A percentile compares a stretch with the other conserved stretches of the same genome.
These are phyloP conservation scores for Lycodopsis pacificus DNA, from an alignment of 2,797 vertebrate species.

Conservation along the genomic window DNA sequence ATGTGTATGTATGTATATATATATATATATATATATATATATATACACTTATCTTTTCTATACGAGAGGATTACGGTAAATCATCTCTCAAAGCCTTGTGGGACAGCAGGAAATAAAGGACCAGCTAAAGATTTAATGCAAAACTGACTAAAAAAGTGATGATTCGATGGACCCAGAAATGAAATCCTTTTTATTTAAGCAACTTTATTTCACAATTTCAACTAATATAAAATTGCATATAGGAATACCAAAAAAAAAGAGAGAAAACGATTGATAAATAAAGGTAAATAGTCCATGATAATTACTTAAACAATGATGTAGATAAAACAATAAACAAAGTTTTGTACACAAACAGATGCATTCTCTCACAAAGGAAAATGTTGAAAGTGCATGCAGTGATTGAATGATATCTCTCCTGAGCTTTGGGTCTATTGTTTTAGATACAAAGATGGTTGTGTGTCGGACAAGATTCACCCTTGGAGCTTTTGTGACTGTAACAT, in stretches of 20 bases:
- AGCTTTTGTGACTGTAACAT: slow-evolving; percentile 1
- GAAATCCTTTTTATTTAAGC: not conserved
- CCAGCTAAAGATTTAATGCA: not conserved
- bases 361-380: not conserved
- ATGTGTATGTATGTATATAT: no score
- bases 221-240: not conserved
- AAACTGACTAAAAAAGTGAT: not conserved
- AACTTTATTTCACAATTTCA: not conserved
- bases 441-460: not conserved
- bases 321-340: not conserved
- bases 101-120: not conserved
- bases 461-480: not conserved
- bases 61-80: not conserved
- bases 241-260: not conserved
- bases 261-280: no score
- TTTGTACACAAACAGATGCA: not conserved
- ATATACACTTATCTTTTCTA: not conserved
- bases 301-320: not conserved
- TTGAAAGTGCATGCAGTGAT: not conserved
- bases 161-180: not conserved
- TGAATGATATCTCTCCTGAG: not conserved
- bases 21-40: no score
- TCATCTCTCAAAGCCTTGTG: not conserved
- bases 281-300: not conserved
- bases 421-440: not conserved